Percentiles rank a stretch among this genome's conserved stretches.
These are phyloP conservation scores for Siderastrea radians DNA, from an alignment of 92 coral and sea anemone species.

Conservation along the genomic window DNA sequence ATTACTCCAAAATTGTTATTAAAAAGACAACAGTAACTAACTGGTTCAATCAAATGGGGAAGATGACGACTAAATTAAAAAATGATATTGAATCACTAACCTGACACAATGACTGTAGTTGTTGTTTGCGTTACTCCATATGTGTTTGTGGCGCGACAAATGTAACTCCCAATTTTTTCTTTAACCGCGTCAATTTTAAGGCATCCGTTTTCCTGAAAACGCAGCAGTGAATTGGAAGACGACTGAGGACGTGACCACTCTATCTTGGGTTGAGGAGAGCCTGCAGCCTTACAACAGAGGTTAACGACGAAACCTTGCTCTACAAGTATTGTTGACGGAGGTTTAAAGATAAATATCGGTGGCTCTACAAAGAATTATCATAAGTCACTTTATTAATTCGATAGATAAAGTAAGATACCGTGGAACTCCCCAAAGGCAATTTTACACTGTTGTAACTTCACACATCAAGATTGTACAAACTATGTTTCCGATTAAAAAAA, in stretches of 20 bases:
- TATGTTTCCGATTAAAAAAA: too few species aligned
- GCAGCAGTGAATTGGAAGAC: background rate
- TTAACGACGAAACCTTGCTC: background rate
- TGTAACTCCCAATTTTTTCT: background rate
- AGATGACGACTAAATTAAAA: too few species aligned
- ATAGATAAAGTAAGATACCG: too few species aligned
- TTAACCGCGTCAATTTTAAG: background rate
- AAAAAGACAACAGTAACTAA: too few species aligned
- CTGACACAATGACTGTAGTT: too few species aligned
- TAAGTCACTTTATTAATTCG: too few species aligned
- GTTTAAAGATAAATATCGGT: background rate
- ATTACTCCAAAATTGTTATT: too few species aligned
- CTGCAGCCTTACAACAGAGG: conserved; percentile 13
- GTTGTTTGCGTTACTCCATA: background rate
- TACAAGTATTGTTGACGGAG: background rate
- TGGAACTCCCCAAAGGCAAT: too few species aligned
- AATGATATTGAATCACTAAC: too few species aligned
- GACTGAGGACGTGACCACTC: background rate
- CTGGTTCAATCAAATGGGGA: too few species aligned
- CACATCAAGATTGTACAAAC: too few species aligned
- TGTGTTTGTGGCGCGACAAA: conserved; percentile 1
- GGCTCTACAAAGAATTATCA: background rate
- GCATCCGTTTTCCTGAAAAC: conserved; percentile 14
- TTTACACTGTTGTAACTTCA: too few species aligned
- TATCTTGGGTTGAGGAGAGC: conserved; percentile 3